phyloP scores from a whole-genome alignment of 2,888 invertebrate species.

The Seira ritae region DNA sequence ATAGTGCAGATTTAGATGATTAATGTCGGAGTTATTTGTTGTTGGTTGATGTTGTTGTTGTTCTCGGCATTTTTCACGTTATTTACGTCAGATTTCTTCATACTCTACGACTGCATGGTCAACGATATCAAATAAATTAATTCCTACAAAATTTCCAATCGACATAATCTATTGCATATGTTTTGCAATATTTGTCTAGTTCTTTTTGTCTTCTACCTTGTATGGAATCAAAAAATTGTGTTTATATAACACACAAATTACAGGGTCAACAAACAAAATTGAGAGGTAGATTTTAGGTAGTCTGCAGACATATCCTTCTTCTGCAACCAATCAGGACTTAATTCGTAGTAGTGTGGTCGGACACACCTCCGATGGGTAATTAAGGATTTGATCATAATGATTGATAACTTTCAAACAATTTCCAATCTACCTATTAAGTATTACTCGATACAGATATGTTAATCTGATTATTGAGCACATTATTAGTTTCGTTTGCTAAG shows the following conservation, averaged over 20 bases:
- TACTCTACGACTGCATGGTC: not conserved
- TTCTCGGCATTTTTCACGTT: not conserved
- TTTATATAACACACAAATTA: not conserved
- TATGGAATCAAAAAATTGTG: no score
- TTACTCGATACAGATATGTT: not conserved
- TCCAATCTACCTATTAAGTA: not conserved
- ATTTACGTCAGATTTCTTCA: not conserved
- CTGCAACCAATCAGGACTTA: constrained; percentile 30
- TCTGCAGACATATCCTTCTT: constrained; percentile 25
- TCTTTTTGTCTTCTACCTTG: no score
- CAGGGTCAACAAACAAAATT: not conserved
- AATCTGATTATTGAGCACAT: not conserved
- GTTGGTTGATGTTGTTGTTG: not conserved
- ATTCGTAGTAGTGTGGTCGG: constrained; percentile 31
- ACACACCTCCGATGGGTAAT: constrained; percentile 61
- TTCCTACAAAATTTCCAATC: not conserved
- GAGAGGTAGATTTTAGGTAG: not conserved
- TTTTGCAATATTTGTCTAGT: no score
- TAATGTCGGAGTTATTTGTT: not conserved
- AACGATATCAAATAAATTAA: not conserved
- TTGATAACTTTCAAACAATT: constrained; percentile 9
- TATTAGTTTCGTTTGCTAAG: not conserved
- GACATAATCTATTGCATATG: not conserved
- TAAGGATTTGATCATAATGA: no score
- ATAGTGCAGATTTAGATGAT: not conserved